A percentile compares a stretch with the other conserved stretches of the same genome.
These are phyloP conservation scores for Oriolus oriolus DNA, from an alignment of 2,113 vertebrate species.

Conservation along the genomic window DNA sequence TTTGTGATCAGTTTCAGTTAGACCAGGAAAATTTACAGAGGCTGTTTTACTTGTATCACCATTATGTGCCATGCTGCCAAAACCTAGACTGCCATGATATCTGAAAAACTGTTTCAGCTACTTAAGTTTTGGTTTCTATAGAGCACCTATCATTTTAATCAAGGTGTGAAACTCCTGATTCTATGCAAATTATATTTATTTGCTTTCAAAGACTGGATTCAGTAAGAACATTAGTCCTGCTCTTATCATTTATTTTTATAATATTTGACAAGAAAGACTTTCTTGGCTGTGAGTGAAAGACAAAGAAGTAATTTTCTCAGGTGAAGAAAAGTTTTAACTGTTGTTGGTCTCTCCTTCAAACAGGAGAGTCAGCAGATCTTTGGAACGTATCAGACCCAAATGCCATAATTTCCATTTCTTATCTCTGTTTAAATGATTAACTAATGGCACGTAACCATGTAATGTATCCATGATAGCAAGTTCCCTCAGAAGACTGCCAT, in stretches of 20 bases:
- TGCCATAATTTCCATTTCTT: constrained; percentile 56
- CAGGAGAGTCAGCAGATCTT: constrained; percentile 41
- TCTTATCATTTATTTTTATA: background rate
- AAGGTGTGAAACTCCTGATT: background rate
- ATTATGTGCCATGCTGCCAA: background rate
- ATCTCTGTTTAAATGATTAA: constrained; percentile 54
- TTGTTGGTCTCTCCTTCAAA: constrained; percentile 18
- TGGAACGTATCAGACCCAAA: background rate
- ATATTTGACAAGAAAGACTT: background rate
- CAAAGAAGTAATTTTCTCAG: background rate
- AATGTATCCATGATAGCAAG: constrained; percentile 15
- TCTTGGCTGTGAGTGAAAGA: background rate
- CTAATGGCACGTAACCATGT: constrained; percentile 55
- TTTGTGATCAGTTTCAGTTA: background rate
- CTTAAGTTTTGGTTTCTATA: background rate
- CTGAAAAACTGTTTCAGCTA: background rate
- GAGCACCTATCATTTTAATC: background rate
- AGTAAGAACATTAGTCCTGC: background rate
- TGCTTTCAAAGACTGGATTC: background rate
- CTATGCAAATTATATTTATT: background rate
- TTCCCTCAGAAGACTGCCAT: background rate
- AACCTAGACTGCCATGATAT: background rate
- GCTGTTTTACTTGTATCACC: background rate
- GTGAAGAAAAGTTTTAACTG: background rate
- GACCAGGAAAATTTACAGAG: background rate